Evolutionary conservation across 2,797 vertebrate species (phyloP).

Genomic region (Heliangelus exortis): DNA sequence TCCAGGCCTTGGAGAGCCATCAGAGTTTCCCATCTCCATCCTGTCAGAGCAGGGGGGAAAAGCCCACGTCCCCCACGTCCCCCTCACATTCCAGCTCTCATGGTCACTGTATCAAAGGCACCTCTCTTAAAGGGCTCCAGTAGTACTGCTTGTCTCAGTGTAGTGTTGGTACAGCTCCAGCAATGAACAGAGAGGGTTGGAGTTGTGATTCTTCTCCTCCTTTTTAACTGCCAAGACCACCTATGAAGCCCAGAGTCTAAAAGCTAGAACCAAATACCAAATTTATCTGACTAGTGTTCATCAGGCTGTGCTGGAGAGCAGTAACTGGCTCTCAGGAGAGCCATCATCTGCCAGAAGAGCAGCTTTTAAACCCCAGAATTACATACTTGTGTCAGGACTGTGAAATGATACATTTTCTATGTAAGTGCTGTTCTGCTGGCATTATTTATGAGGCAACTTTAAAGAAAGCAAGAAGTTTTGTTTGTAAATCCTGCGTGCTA

Average conservation of each 20-base stretch:
- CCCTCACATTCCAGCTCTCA: not conserved
- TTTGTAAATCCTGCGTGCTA: constrained; percentile 8
- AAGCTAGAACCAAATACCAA: not conserved
- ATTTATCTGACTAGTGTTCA: constrained; percentile 13
- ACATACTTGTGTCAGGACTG: constrained; percentile 33
- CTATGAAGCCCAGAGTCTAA: not conserved
- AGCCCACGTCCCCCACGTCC: fast-evolving
- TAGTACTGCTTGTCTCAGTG: not conserved
- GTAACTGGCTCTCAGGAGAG: constrained; percentile 32
- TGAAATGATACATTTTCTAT: not conserved
- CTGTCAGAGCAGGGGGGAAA: not conserved
- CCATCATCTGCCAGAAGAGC: constrained; percentile 25
- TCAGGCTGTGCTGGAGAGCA: constrained; percentile 2
- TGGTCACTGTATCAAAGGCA: not conserved
- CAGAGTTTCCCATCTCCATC: not conserved
- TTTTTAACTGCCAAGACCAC: constrained; percentile 22
- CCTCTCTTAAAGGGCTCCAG: not conserved
- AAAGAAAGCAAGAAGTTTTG: constrained; percentile 19
- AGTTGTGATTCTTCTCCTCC: not conserved
- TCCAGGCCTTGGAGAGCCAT: not conserved
- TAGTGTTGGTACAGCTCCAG: not conserved
- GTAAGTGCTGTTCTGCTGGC: not conserved
- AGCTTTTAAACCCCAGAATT: constrained; percentile 9
- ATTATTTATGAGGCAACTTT: constrained; percentile 28
- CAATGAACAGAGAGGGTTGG: not conserved